phyloP scores from a whole-genome alignment of 2,888 invertebrate genomes.

The Cephus runcator region DNA sequence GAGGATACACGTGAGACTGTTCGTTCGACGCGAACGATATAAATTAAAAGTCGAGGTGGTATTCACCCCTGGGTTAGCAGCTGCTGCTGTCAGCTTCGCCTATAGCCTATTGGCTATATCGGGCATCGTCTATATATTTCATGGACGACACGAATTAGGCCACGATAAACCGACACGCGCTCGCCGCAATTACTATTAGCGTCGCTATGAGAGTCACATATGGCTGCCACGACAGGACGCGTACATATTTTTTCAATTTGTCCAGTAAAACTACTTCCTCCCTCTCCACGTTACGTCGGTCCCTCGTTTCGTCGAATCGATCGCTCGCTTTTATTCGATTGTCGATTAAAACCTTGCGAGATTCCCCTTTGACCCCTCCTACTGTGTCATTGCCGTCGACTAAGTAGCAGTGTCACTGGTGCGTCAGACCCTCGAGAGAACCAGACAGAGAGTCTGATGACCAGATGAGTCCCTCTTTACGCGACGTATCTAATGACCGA shows the following conservation, averaged over 20 bases:
- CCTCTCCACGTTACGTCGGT: not conserved
- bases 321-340: not conserved
- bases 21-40: not conserved
- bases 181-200: slow-evolving; percentile 61
- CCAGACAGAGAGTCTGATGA: not conserved
- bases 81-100: not conserved
- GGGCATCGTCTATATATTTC: slow-evolving; percentile 28
- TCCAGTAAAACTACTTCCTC: not conserved
- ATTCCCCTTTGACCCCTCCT: not conserved
- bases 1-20: not conserved
- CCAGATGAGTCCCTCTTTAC: not conserved
- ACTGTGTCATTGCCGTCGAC: not conserved
- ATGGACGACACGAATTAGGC: slow-evolving; percentile 53
- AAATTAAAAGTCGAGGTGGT: not conserved
- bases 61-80: not conserved
- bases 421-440: not conserved
- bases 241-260: not conserved
- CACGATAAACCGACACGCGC: slow-evolving; percentile 48
- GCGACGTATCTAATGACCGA: not conserved
- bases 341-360: not conserved
- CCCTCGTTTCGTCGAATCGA: not conserved
- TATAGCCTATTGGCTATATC: not conserved
- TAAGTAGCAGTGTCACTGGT: not conserved
- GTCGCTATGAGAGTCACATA: slow-evolving; percentile 59
- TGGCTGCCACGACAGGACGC: slow-evolving; percentile 34